Conservation (phyloP, 92 coral and sea anemone species). For the Bergia puertoricense region DNA sequence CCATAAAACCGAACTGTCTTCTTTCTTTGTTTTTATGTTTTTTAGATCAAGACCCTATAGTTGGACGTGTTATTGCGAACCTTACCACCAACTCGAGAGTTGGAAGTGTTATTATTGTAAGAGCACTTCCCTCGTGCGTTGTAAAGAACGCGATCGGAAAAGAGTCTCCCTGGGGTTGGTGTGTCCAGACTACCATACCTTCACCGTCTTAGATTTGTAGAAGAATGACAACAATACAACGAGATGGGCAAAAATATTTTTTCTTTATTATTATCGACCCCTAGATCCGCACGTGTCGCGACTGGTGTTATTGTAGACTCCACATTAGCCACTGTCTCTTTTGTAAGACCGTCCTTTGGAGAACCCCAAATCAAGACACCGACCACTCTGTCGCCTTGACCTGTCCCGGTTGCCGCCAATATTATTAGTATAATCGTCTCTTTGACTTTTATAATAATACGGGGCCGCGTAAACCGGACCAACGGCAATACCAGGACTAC, state of each 20-base stretch:
- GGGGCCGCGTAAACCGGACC: too few species aligned
- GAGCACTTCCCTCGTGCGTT: slow-evolving; percentile 16
- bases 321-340: too few species aligned
- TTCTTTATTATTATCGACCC: not conserved
- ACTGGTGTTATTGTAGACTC: too few species aligned
- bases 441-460: too few species aligned
- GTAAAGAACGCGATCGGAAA: not conserved
- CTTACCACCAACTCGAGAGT: slow-evolving; percentile 11
- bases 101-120: not conserved
- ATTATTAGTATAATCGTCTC: too few species aligned
- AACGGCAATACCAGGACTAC: too few species aligned
- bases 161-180: not conserved
- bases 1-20: too few species aligned
- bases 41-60: not conserved
- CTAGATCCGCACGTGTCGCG: too few species aligned
- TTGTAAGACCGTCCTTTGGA: too few species aligned
- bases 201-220: slow-evolving; percentile 8
- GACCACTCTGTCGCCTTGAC: too few species aligned
- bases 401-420: too few species aligned
- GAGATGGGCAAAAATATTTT: not conserved
- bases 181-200: not conserved
- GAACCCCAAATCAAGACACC: too few species aligned
- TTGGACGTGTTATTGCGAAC: slow-evolving; percentile 5
- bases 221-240: not conserved
- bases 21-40: not conserved